Percentiles rank a stretch among this genome's conserved stretches.
These are phyloP conservation scores for Epicauta chinensis DNA, from an alignment of 1,140 invertebrate species.

Conservation along the genomic window DNA sequence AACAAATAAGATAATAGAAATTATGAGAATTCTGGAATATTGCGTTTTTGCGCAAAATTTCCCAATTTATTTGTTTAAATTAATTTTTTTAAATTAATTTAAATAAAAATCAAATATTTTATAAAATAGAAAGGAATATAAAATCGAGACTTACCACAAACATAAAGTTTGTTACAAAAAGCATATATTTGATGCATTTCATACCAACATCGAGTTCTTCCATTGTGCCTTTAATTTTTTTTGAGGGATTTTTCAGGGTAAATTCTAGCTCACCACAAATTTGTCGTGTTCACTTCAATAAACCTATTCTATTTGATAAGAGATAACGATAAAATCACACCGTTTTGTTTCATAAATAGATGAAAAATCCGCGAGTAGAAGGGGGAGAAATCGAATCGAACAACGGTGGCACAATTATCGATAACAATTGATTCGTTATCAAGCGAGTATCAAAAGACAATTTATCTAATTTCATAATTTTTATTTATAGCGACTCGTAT, in stretches of 20 bases:
- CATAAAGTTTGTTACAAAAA: slow-evolving; percentile 74
- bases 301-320: slow-evolving; percentile 3
- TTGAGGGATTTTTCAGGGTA: slow-evolving; percentile 7
- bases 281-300: neutral
- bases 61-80: no score
- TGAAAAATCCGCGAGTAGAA: neutral
- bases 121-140: slow-evolving; percentile 8
- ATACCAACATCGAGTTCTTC: slow-evolving; percentile 60
- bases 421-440: no score
- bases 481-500: no score
- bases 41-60: no score
- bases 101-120: no score
- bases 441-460: no score
- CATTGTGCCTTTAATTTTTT: slow-evolving; percentile 47
- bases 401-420: no score
- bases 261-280: neutral
- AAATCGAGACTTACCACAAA: slow-evolving; percentile 72
- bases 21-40: no score
- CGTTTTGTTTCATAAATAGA: neutral
- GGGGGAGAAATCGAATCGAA: no score
- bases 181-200: slow-evolving; percentile 76
- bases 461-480: no score
- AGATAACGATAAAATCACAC: slow-evolving; percentile 5
- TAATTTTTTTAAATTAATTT: no score
- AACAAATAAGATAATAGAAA: no score